These are phyloP conservation scores for Diabrotica virgifera DNA, from an alignment of 1,140 invertebrate species.

Conservation along the genomic window DNA sequence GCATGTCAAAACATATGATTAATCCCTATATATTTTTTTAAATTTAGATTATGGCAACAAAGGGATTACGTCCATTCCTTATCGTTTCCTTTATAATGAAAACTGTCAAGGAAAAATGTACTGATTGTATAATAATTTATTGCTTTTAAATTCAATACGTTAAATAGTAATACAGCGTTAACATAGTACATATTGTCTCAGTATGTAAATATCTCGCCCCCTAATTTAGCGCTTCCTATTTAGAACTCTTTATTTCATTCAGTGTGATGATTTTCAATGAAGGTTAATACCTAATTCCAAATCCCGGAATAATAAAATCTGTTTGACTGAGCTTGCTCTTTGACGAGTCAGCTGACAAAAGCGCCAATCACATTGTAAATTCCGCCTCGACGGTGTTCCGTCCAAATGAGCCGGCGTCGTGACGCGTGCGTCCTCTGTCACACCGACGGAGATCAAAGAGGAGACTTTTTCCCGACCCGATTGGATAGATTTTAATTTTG, in stretches of 20 bases:
- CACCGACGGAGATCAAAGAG: conserved; percentile 28
- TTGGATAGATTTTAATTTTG: conserved; percentile 34
- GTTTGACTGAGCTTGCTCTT: conserved; percentile 33
- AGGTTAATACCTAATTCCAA: conserved; percentile 45
- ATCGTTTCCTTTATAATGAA: too few relatives aligned
- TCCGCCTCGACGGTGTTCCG: conserved; percentile 41
- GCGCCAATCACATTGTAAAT: conserved; percentile 45
- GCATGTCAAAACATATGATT: too few relatives aligned
- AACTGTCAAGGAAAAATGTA: too few relatives aligned
- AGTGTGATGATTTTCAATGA: conserved; percentile 35
- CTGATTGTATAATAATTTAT: too few relatives aligned
- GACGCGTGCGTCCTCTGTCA: conserved; percentile 34
- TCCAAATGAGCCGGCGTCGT: conserved; percentile 38
- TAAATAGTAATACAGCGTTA: too few relatives aligned
- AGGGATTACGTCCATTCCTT: too few relatives aligned
- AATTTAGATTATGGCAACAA: too few relatives aligned
- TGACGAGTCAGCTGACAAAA: conserved; percentile 36
- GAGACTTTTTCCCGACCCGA: conserved; percentile 20
- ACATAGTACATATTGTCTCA: too few relatives aligned
- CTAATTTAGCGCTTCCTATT: not conserved
- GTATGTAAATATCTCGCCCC: too few relatives aligned
- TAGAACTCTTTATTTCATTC: conserved; percentile 4
- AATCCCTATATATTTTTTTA: too few relatives aligned
- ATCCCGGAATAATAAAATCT: conserved; percentile 40
- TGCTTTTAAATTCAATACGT: too few relatives aligned